phyloP scores from a whole-genome alignment of 2,113 vertebrate species.

The Phodopus roborovskii region DNA sequence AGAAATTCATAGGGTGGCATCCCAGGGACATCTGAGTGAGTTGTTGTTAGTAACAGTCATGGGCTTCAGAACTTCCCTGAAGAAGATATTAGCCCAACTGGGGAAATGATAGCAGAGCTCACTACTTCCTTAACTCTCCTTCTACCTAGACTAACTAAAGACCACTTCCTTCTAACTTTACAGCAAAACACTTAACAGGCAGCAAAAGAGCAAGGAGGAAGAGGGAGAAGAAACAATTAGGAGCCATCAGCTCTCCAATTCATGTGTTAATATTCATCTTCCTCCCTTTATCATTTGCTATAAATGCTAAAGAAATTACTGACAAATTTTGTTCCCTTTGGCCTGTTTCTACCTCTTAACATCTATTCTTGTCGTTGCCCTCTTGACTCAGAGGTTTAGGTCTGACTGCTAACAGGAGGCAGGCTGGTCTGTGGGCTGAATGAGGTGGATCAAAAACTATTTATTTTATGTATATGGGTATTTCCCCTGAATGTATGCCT shows the following conservation, averaged over 20 bases:
- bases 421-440: background rate
- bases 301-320: background rate
- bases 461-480: background rate
- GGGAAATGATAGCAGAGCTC: background rate
- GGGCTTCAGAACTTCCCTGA: background rate
- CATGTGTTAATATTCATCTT: background rate
- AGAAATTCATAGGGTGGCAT: background rate
- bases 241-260: background rate
- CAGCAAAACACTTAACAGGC: background rate
- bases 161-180: background rate
- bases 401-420: background rate
- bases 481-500: background rate
- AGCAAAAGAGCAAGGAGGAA: background rate
- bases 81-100: fast-evolving
- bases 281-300: background rate
- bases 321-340: background rate
- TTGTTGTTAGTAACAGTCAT: background rate
- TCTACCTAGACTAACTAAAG: background rate
- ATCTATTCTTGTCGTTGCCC: background rate
- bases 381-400: background rate
- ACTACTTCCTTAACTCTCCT: background rate
- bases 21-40: background rate
- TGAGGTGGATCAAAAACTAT: background rate
- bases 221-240: background rate
- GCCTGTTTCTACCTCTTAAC: background rate